These are phyloP conservation scores for Lepilemur ruficaudatus DNA, from an alignment of 2,797 vertebrate species.

Conservation along the genomic window DNA sequence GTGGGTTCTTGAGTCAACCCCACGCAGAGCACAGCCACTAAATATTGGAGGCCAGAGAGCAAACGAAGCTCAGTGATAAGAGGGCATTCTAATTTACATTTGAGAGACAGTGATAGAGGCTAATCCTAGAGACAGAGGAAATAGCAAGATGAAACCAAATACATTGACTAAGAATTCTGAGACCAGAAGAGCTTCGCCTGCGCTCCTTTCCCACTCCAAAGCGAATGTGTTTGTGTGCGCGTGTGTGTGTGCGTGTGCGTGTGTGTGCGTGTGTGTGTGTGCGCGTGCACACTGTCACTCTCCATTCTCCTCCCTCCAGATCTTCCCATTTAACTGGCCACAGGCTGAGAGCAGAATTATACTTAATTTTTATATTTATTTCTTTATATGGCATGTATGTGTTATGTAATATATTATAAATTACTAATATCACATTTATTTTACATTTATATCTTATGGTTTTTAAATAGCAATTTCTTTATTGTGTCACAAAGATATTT, in stretches of 20 bases:
- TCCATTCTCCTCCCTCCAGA: background rate
- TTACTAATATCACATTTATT: background rate
- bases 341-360: background rate
- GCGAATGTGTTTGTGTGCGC: rapidly evolving
- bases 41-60: background rate
- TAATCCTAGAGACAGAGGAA: background rate
- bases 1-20: background rate
- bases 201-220: background rate
- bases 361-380: background rate
- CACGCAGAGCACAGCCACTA: rapidly evolving
- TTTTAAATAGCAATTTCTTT: background rate
- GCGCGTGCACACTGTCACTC: too few species aligned
- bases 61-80: background rate
- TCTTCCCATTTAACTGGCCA: background rate
- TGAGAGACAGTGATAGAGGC: background rate
- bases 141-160: background rate
- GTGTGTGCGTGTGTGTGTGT: rapidly evolving
- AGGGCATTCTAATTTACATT: background rate
- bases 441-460: background rate
- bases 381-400: background rate
- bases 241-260: too few species aligned
- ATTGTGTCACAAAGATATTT: background rate
- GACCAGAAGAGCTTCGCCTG: background rate
- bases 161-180: background rate
- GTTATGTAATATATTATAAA: background rate